Percentiles rank a stretch among this genome's conserved stretches.
phyloP scores from a whole-genome alignment of 2,113 vertebrate genomes.

The Neofelis nebulosa region DNA sequence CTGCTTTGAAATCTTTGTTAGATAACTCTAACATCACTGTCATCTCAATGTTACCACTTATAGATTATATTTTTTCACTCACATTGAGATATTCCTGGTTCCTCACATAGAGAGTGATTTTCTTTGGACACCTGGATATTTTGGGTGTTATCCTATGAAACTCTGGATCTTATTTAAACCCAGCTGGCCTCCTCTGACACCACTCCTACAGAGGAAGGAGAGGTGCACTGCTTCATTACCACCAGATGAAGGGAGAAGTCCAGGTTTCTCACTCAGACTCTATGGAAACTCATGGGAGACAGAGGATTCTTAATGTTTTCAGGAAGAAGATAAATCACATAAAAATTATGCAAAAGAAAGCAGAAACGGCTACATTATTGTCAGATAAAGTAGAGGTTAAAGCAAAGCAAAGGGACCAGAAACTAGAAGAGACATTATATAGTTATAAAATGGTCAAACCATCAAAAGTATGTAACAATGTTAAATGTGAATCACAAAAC shows the following conservation, averaged over 20 bases:
- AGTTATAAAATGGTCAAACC: background rate
- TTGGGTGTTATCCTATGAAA: background rate
- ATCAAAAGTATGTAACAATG: background rate
- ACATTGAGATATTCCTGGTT: background rate
- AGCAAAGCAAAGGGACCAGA: background rate
- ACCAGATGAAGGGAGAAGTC: background rate
- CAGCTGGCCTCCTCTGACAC: background rate
- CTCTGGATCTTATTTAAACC: background rate
- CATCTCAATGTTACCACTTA: background rate
- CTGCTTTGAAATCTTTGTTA: background rate
- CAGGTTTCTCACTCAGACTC: background rate
- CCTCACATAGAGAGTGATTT: background rate
- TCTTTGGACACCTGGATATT: background rate
- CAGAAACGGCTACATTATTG: background rate
- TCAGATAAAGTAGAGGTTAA: background rate
- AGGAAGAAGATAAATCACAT: background rate
- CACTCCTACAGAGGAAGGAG: too few species aligned
- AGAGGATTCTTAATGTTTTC: background rate
- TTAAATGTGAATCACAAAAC: background rate
- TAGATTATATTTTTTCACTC: background rate
- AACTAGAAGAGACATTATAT: background rate
- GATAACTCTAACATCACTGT: background rate
- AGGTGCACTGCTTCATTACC: background rate
- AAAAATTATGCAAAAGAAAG: background rate
- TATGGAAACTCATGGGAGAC: background rate